These are phyloP conservation scores for Pristiophorus japonicus DNA, from an alignment of 2,113 vertebrate species.

Conservation along the genomic window DNA sequence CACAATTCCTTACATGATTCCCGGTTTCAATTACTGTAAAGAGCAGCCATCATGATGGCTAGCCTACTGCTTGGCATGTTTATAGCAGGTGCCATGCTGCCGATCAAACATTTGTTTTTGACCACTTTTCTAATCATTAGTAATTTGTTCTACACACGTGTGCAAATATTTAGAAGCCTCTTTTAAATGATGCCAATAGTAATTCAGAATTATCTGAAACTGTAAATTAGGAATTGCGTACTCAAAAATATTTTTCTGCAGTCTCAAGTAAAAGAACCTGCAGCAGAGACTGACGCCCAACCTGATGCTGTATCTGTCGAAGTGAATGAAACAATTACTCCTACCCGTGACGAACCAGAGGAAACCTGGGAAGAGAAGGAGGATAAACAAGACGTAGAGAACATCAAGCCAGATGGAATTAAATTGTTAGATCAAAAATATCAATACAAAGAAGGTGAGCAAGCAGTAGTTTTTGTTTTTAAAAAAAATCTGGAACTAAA, in stretches of 20 bases:
- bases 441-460: slow-evolving; percentile 86
- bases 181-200: not conserved
- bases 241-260: not conserved
- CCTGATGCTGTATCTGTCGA: slow-evolving; percentile 53
- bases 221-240: not conserved
- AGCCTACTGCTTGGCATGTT: not conserved
- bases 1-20: not conserved
- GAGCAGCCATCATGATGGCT: not conserved
- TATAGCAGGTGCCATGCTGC: not conserved
- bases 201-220: not conserved
- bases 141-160: not conserved
- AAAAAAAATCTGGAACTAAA: not conserved
- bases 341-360: slow-evolving; percentile 67
- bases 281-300: slow-evolving; percentile 56
- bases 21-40: not conserved
- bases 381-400: slow-evolving; percentile 84
- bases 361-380: slow-evolving; percentile 95
- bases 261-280: slow-evolving; percentile 47
- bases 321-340: slow-evolving; percentile 44
- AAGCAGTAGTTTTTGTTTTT: not conserved
- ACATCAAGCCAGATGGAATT: slow-evolving; percentile 62
- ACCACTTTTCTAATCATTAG: not conserved
- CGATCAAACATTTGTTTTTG: not conserved
- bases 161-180: not conserved
- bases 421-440: slow-evolving; percentile 73